Base-by-base conservation (phyloP, 2,797 vertebrate species). In the Ciconia nigra region DNA sequence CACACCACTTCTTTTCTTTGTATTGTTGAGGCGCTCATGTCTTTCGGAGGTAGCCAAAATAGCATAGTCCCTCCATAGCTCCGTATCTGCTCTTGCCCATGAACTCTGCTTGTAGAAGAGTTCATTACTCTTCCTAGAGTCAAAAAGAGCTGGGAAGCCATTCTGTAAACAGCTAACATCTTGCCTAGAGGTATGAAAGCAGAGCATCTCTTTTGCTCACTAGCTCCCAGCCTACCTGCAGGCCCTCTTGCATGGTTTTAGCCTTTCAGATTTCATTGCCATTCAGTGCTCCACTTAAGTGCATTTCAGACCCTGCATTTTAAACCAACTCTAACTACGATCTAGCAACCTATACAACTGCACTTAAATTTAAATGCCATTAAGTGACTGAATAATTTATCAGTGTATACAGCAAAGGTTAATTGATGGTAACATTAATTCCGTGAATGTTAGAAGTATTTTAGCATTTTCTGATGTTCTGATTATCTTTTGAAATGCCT, bases 321-420 rank as follows among this genome's bases (percentile, higher is more conserved):
- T 80, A 87, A 78, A 77, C 17, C 42, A 81, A 15, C 35, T 62
- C 29, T 59, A 86, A 49, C 57, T 89, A 42, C 44, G 90, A 49
- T 51, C 82, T 70, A 37, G 73, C 61, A 79, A 52, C 51, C 73
- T 76, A 51, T 78, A 81, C 46, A 67, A 86, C n/a, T 86, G 72
- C 80, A 88, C 55, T 95, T 80, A 72, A 85, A 94, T 69, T 85
- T 81, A 83, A 76, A 87, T 86, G 41, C 65, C 77, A 81, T 78
- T 92, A 83, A 58, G 35, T 55, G 55, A 83, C 57, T 86, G 88
- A 95, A 95, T 93, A 94, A 91, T 93, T 95, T 89, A 92, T 89
- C 49, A 63, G 25, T 24, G 24, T 67, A 35, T 90, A 70, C 28
- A 87, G 52, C n/a, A 81, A 47, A 74, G 49, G 42, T 90, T 95